Evolutionary conservation across 1,140 invertebrate genomes (phyloP).

Genomic region (Oryctes rhinoceros): DNA sequence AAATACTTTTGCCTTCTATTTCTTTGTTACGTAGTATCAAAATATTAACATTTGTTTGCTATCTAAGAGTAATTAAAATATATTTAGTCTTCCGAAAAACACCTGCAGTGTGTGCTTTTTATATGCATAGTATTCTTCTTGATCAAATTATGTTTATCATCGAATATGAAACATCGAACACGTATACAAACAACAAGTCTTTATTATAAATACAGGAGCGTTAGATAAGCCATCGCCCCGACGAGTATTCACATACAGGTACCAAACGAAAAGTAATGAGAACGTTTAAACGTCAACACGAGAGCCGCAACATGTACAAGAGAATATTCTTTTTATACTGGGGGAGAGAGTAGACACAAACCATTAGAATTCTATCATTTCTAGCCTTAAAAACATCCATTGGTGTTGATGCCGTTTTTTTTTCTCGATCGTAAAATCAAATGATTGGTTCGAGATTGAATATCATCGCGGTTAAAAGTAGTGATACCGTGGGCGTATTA

Average conservation of each 20-base stretch:
- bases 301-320: slow-evolving; percentile 42
- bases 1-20: slow-evolving; percentile 40
- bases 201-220: slow-evolving; percentile 52
- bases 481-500: background rate
- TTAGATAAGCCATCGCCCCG: slow-evolving; percentile 49
- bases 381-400: slow-evolving; percentile 29
- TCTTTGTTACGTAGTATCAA: slow-evolving; percentile 55
- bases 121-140: background rate
- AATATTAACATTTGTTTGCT: slow-evolving; percentile 58
- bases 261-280: slow-evolving; percentile 41
- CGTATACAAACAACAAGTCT: slow-evolving; percentile 53
- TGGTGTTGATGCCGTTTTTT: slow-evolving; percentile 10
- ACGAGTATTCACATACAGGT: slow-evolving; percentile 51
- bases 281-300: slow-evolving; percentile 16
- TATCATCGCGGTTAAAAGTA: background rate
- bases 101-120: slow-evolving; percentile 38
- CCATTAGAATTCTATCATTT: background rate
- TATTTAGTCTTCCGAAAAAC: slow-evolving; percentile 53
- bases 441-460: background rate
- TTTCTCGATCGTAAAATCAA: background rate
- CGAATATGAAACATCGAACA: slow-evolving; percentile 55
- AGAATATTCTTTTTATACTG: slow-evolving; percentile 11
- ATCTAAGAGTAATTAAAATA: slow-evolving; percentile 58
- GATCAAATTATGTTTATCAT: slow-evolving; percentile 23
- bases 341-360: slow-evolving; percentile 15